Base-by-base conservation (phyloP, 1,140 invertebrate genomes). In the Babylonia areolata region DNA sequence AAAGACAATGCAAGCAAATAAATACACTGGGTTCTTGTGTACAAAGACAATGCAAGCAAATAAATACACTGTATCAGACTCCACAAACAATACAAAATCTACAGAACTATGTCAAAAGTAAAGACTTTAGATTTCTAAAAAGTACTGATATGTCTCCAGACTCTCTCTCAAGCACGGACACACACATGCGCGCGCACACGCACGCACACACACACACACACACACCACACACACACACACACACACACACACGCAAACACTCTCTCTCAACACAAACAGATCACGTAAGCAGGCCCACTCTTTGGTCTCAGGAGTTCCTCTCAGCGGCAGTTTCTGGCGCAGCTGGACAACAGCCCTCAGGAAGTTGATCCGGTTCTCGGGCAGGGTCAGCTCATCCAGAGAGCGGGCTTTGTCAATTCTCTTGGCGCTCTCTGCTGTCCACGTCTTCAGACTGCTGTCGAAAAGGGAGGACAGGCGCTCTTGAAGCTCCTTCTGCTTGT, bases 341-440 rank as follows among this genome's bases (percentile, higher is more conserved):
- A 80, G 46, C 42, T 33, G n/a, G 40, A 1, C 31, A n/a, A 80
- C 31, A 12, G 78, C 78, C 11, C 3, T 9, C 28, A 80, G 42
- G 31, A 80, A 80, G 78, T 33, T 54, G 28, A 80, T 51, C 78
- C 54, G 78, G 42, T 80, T 80, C 42, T 80, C 78, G 51, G 28
- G 33, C 3, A 54, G 17, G 6, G 28, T 54, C 78, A 80, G 78
- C 3, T 80, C 33, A 28, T 54, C 9, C 42, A 80, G 3, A 5
- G 42, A 54, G 6, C 33, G 11, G 35, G 78, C 40, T 17, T 20
- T 40, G 11, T 28, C 33, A 37, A 77, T 77, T 5, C 3, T 28
- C 23, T 33, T 23, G 20, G 17, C 2, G 2, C 15, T 11, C 58
- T 64, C 28, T 23, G 0, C 12, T 64, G 5, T n/a, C 58, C 17